Base-by-base conservation (phyloP, 2,888 invertebrate genomes). In the Scotopteryx bipunctaria region DNA sequence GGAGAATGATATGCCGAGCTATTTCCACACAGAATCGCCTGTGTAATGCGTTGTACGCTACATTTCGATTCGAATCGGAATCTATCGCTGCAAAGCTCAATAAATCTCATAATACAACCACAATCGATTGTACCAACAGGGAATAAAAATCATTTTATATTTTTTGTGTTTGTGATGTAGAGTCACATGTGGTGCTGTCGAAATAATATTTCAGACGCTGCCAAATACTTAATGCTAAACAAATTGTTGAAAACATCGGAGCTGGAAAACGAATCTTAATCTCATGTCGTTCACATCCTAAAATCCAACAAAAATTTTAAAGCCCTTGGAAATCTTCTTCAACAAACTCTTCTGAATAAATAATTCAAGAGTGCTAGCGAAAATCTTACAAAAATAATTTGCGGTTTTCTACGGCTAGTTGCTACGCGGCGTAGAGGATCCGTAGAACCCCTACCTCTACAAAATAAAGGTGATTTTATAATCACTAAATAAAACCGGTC, bases 1-100 rank as follows among this genome's bases (percentile, higher is more conserved):
- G 85, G 83, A 76, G 81, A 81, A 82, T 82, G 85, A 86, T 86
- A 84, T 81, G 78, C 69, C 55, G 71, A 21, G 73, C 78, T 87
- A 85, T 84, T 86, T 87, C 75, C 68, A 78, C 64, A 52, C 69
- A 61, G 64, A 60, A 67, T 61, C 58, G 64, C 63, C 60, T 57
- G 57, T 32, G 45, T 37, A 45, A 36, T 35, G 31, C 35, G 32
- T n/a, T n/a, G n/a, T 54, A 45, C 25, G 46, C 37, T 40, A 35
- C 44, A 43, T 45, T 41, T 50, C 27, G 31, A 33, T 25, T 42
- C 32, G 19, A 42, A 41, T 31, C 33, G 35, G 25, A 40, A 35
- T 35, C 40, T 25, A 41, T 41, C 25, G 27, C 33, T 5, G 15
- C 25, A 25, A 6, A 44, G 15, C 29, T 38, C 27, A 11, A 44